phyloP scores from a whole-genome alignment of 2,113 vertebrate species.

The Orientallactaga bullata region DNA sequence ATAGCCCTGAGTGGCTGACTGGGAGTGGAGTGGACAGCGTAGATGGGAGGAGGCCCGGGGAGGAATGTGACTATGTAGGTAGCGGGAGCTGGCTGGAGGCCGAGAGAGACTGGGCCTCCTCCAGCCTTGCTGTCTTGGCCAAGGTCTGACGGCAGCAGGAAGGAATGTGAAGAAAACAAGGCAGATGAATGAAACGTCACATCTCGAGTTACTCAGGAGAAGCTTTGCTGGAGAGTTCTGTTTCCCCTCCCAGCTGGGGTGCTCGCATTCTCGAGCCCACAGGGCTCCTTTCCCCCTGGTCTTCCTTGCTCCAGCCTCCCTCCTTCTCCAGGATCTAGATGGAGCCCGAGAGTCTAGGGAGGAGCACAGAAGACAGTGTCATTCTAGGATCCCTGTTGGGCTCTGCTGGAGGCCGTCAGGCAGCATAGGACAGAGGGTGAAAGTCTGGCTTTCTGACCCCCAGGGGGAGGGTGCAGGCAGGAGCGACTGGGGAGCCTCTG shows the following conservation, averaged over 20 bases:
- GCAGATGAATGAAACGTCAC: not conserved
- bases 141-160: not conserved
- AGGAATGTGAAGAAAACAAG: conserved; percentile 56
- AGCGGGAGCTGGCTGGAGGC: conserved; percentile 26
- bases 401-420: not conserved
- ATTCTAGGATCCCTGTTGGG: not conserved
- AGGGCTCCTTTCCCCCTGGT: not conserved
- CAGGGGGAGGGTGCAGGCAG: not conserved
- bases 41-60: not conserved
- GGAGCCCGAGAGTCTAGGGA: conserved; percentile 39
- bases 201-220: not conserved
- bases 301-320: not conserved
- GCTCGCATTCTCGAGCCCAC: not conserved
- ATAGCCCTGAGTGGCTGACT: not conserved
- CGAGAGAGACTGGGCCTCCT: conserved; percentile 69
- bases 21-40: not conserved
- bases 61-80: conserved; percentile 46
- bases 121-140: not conserved
- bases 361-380: not conserved
- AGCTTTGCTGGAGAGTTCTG: not conserved
- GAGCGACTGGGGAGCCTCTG: not conserved
- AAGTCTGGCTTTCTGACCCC: too few species aligned
- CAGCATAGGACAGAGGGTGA: not conserved
- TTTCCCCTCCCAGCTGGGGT: not conserved
- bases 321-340: not conserved